phyloP scores from a whole-genome alignment of 2,888 invertebrate species.

The Rhogogaster chlorosoma region DNA sequence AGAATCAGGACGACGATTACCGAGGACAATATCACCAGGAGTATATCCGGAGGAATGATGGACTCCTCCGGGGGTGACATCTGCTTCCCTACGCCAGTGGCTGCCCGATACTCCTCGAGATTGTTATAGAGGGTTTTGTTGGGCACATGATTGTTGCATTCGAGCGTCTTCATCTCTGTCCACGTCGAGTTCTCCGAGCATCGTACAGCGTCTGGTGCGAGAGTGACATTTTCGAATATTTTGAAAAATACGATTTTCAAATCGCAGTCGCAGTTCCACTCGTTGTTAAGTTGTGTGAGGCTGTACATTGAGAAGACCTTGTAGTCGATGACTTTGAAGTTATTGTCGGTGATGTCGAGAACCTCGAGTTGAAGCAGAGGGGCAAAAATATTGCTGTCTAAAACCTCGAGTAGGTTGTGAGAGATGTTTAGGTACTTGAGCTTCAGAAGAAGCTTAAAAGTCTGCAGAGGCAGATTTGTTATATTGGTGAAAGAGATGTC shows the following conservation, averaged over 20 bases:
- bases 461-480: slow-evolving; percentile 38
- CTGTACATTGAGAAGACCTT: slow-evolving; percentile 53
- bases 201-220: slow-evolving; percentile 45
- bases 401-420: slow-evolving; percentile 48
- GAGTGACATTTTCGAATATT: slow-evolving; percentile 50
- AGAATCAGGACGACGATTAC: slow-evolving; percentile 46
- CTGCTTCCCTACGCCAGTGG: slow-evolving; percentile 47
- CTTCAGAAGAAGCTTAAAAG: slow-evolving; percentile 43
- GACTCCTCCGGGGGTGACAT: slow-evolving; percentile 39
- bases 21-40: slow-evolving; percentile 45
- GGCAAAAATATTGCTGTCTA: slow-evolving; percentile 49
- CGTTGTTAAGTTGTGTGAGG: slow-evolving; percentile 49
- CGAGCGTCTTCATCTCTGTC: slow-evolving; percentile 47
- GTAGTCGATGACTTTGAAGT: slow-evolving; percentile 53
- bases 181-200: slow-evolving; percentile 46
- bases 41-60: slow-evolving; percentile 40
- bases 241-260: slow-evolving; percentile 50
- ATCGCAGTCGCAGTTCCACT: slow-evolving; percentile 52
- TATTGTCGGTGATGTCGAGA: slow-evolving; percentile 50
- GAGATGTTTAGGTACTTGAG: slow-evolving; percentile 51
- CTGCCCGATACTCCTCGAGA: slow-evolving; percentile 49
- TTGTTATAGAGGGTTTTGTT: slow-evolving; percentile 52
- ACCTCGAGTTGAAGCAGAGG: slow-evolving; percentile 49
- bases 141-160: slow-evolving; percentile 48
- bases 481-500: slow-evolving; percentile 51